A percentile compares a stretch with the other conserved stretches of the same genome.
Conservation (phyloP, 2,797 vertebrate species). For the Mico argentatus region DNA sequence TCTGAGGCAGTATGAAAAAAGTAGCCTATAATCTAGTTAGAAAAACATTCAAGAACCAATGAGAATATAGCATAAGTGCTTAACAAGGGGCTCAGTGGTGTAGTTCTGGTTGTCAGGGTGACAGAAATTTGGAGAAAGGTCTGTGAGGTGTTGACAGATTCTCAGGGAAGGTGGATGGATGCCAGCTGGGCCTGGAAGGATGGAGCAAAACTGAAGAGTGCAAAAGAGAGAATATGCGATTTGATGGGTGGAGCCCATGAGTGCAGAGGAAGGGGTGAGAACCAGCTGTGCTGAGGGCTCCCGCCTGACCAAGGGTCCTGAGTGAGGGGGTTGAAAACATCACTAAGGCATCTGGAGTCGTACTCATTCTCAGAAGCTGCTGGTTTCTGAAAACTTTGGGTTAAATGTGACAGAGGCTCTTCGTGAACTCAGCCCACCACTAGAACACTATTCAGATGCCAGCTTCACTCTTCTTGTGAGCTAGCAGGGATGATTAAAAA, state of each 20-base stretch:
- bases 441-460: neutral
- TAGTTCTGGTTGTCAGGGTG: neutral
- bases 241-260: neutral
- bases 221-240: neutral
- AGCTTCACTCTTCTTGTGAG: neutral
- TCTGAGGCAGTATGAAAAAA: neutral
- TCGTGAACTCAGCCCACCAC: slow-evolving; percentile 1
- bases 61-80: slow-evolving; percentile 5
- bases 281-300: neutral
- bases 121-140: neutral
- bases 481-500: neutral
- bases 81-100: neutral
- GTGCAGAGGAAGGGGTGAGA: neutral
- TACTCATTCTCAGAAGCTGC: neutral
- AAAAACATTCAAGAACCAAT: neutral
- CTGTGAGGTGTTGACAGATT: neutral
- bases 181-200: neutral
- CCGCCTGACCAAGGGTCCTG: neutral
- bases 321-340: neutral
- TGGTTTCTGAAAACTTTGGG: slow-evolving; percentile 22
- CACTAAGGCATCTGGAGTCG: neutral
- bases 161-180: neutral
- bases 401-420: slow-evolving; percentile 7
- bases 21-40: neutral
- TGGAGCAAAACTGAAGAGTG: neutral